Base-by-base conservation (phyloP, 2,888 invertebrate species). In the Schizaphis graminum region DNA sequence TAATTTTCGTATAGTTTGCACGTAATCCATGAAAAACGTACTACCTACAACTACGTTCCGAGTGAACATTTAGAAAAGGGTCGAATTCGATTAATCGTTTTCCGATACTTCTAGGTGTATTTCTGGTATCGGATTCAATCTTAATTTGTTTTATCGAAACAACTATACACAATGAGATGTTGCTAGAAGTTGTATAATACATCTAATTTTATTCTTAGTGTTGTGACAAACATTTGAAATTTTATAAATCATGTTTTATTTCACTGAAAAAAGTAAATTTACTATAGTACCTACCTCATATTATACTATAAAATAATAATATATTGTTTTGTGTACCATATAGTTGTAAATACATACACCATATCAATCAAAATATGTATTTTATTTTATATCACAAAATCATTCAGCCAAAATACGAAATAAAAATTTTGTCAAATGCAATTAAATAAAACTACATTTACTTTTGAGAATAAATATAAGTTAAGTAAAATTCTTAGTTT, bases 71-170 rank as follows among this genome's bases (percentile, higher is more conserved):
- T 91, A 56, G 35, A 47, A 91, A 87, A 49, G 61, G 92, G 47
- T 49, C 57, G 61, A 57, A 49, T 92, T 92, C 61, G 86, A 92
- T 92, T 92, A 92, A 92, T 92, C 87, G 92, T 87, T 92, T 92
- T 87, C 61, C 92, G 28, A 92, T 92, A 87, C 26, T 28, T 85
- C 13, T 28, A 41, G 56, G 56, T 47, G 44, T 24, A 44, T 44
- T 47, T 84, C 44, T 57, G 41, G 44, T 56, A 85, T 56, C 77
- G 21, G 85, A 85, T n/a, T n/a, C 35, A 57, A 56, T 56, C 53
- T 57, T 26, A 91, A 85, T 85, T 85, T 44, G 56, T 91, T 57
- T 84, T 85, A 47, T 35, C 47, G 35, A 49, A 56, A 77, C 85
- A 49, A 87, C 47, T 57, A 53, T 21, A 86, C 86, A 47, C 86